Evolutionary conservation across 2,797 vertebrate species (phyloP).

Genomic region (Scleropages formosus): DNA sequence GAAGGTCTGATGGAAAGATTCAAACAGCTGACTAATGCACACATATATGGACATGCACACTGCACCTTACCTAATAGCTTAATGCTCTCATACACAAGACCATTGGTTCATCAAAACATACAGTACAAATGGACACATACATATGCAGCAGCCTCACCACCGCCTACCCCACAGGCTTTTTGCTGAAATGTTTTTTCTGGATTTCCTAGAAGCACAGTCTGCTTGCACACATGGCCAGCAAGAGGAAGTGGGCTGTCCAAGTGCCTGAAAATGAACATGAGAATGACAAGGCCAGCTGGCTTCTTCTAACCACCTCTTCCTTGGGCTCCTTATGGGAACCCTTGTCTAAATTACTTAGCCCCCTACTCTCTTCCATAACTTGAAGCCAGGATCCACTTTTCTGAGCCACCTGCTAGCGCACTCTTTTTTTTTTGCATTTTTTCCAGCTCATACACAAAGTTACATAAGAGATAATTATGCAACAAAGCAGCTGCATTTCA

Average conservation of each 20-base stretch:
- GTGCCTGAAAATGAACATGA: not conserved
- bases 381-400: constrained; percentile 55
- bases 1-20: not conserved
- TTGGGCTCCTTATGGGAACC: constrained; percentile 54
- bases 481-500: constrained; percentile 56
- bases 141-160: not conserved
- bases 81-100: not conserved
- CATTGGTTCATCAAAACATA: not conserved
- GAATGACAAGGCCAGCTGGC: not conserved
- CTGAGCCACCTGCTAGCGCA: constrained; percentile 52
- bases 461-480: constrained; percentile 67
- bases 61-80: not conserved
- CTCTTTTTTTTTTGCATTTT: constrained; percentile 49
- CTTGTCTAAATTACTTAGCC: constrained; percentile 58
- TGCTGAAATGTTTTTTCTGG: constrained; percentile 6
- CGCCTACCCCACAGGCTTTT: not conserved
- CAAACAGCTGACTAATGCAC: not conserved
- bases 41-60: not conserved
- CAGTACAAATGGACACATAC: no score
- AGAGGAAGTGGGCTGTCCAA: not conserved
- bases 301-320: not conserved
- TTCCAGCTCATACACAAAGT: constrained; percentile 62
- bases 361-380: constrained; percentile 61
- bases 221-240: not conserved
- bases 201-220: not conserved